Conservation (phyloP, 92 coral and sea anemone species). For the Palythoa heliodiscus region DNA sequence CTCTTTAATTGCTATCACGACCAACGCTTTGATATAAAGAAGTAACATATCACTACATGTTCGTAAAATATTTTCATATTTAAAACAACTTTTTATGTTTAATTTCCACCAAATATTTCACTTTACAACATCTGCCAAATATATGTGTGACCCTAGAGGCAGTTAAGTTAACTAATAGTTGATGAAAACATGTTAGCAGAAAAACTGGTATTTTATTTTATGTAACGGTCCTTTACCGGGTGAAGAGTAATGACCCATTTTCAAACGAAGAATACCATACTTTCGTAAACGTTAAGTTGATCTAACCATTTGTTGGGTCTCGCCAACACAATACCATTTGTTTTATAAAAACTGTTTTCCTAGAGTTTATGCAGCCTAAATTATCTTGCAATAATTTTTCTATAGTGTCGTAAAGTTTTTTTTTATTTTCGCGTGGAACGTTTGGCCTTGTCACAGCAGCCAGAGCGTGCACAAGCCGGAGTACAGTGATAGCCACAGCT, state of each 20-base stretch:
- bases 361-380: neutral
- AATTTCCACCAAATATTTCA: neutral
- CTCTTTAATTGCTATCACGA: too few species aligned
- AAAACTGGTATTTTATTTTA: too few species aligned
- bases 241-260: too few species aligned
- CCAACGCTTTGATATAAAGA: too few species aligned
- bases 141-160: neutral
- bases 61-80: too few species aligned
- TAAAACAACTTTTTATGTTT: neutral
- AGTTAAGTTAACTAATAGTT: too few species aligned
- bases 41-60: too few species aligned
- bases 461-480: conserved; percentile 92
- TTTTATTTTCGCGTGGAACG: conserved; percentile 2
- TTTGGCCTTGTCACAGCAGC: conserved; percentile 76
- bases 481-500: conserved; percentile 90
- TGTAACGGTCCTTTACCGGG: too few species aligned
- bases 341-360: neutral
- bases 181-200: too few species aligned
- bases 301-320: too few species aligned
- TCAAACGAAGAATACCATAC: too few species aligned
- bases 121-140: neutral
- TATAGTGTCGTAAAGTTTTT: neutral
- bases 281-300: too few species aligned
- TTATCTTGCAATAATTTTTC: neutral
- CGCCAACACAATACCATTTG: neutral